Evolutionary conservation across 23 tunicate species (phyloP).

Genomic region (Halocynthia roretzi): DNA sequence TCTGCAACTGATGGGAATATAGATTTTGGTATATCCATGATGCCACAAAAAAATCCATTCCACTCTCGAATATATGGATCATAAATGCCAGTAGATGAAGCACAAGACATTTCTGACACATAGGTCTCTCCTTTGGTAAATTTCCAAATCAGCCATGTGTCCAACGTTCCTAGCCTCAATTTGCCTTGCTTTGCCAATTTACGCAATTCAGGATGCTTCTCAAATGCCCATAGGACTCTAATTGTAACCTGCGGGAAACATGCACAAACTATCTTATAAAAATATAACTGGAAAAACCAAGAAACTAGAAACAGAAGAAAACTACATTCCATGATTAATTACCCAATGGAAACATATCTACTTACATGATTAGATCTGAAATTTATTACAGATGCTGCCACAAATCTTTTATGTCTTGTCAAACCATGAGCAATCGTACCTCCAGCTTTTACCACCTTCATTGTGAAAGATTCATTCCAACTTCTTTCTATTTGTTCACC

Average conservation of each 20-base stretch:
- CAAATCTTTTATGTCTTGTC: constrained; percentile 50
- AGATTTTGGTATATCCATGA: constrained; percentile 46
- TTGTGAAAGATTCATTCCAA: constrained; percentile 60
- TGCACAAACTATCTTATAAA: too few relatives aligned
- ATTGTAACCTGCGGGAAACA: constrained; percentile 44
- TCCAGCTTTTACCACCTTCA: constrained; percentile 41
- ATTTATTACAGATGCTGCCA: constrained; percentile 71
- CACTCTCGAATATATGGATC: constrained; percentile 81
- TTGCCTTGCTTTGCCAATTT: constrained; percentile 46
- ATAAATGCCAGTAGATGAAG: constrained; percentile 77
- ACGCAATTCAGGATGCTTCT: constrained; percentile 57
- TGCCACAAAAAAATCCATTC: constrained; percentile 53
- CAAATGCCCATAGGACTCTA: constrained; percentile 72
- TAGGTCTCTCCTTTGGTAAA: constrained; percentile 49
- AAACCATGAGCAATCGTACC: constrained; percentile 55
- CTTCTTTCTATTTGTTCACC: constrained; percentile 33
- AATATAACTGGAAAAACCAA: background rate
- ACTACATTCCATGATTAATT: too few relatives aligned
- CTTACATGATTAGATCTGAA: constrained; percentile 80
- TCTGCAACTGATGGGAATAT: constrained; percentile 76
- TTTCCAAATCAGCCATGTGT: constrained; percentile 96
- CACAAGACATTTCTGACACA: constrained; percentile 82
- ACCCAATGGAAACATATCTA: background rate
- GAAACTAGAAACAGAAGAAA: background rate
- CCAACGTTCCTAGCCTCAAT: constrained; percentile 75